Evolutionary conservation across 2,113 vertebrate species (phyloP), one percentile per base, ranked within the genome.

Genomic region (Lepidothrix coronata): DNA sequence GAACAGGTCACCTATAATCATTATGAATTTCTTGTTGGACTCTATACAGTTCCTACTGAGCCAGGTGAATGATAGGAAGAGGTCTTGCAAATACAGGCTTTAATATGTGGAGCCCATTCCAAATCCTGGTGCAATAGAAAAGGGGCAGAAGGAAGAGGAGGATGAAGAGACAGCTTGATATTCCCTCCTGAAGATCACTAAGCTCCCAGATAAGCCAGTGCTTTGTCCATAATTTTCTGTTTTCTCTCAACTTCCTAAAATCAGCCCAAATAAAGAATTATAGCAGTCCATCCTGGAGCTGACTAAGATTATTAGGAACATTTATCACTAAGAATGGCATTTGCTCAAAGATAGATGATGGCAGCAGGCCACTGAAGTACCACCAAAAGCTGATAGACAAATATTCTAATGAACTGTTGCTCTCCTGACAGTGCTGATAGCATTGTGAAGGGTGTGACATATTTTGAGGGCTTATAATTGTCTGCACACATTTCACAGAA

Each of bases 371-470:
- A 96, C 73, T 22, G 1, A 83, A 93, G 85, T 51, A 58, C 83
- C 83, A 95, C 59, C 68, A 86, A 92, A 93, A 96, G 67, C 93
- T 92, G 96, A 87, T 4, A 96, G 95, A 93, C 93, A 96, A 96
- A 95, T 94, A 96, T 86, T 92, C 95, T 92, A 89, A 93, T 49
- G 57, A 86, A 94, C 73, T 78, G 85, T 78, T 95, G 92, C 84
- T 95, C 92, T 92, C 83, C 83, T 95, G 95, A 89, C 93, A 95
- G 83, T 33, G 92, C 91, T 96, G 92, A 96, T 71, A 82, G 92
- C 86, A 92, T 77, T 21, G 12, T 95, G 95, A 97, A 94, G 78
- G 72, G 72, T 93, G 85, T 75, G 83, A 96, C 95, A 93, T 51
- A 49, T 92, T 96, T 81, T 71, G 68, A 96, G 95, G 68, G 91